Percentiles rank a stretch among this genome's conserved stretches.
Evolutionary conservation across 2,888 invertebrate species (phyloP).

Genomic region (Ophioninae sp.): DNA sequence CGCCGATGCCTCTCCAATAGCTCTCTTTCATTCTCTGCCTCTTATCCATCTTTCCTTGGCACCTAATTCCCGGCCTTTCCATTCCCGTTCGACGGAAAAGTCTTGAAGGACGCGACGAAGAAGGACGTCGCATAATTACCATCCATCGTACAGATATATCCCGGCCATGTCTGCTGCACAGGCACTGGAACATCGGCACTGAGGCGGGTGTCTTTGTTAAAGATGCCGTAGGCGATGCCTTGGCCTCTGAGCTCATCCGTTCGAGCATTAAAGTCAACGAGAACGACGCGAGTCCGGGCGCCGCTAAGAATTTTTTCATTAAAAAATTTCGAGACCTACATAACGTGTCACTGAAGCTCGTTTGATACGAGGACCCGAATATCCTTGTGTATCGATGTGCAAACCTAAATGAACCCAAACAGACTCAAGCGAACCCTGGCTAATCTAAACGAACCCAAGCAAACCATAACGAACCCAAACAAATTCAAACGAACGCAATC

Average conservation of each 20-base stretch:
- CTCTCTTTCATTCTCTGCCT: conserved; percentile 4
- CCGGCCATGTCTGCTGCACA: conserved; percentile 9
- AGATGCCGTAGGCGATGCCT: conserved; percentile 48
- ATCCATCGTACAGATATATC: neutral
- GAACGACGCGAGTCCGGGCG: conserved; percentile 23
- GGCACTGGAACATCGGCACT: conserved; percentile 19
- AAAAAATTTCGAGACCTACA: conserved; percentile 51
- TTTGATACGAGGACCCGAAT: neutral
- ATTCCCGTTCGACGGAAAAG: conserved; percentile 33
- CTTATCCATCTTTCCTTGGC: conserved; percentile 25
- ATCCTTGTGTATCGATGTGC: too few species aligned
- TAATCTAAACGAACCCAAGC: too few species aligned
- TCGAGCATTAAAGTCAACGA: conserved; percentile 43
- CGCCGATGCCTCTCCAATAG: conserved; percentile 18
- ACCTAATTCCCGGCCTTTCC: conserved; percentile 18
- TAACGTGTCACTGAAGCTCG: conserved; percentile 17
- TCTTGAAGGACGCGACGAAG: conserved; percentile 20
- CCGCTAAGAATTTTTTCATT: conserved; percentile 56
- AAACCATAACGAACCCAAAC: too few species aligned
- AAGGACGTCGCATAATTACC: conserved; percentile 58
- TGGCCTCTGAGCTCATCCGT: conserved; percentile 34
- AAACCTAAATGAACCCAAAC: too few species aligned
- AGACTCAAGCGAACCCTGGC: too few species aligned
- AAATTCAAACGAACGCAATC: too few species aligned
- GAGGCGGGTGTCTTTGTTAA: conserved; percentile 48